Percentiles rank a stretch among this genome's conserved stretches.
Conservation (phyloP, 2,113 vertebrate genomes). For the Malurus melanocephalus region DNA sequence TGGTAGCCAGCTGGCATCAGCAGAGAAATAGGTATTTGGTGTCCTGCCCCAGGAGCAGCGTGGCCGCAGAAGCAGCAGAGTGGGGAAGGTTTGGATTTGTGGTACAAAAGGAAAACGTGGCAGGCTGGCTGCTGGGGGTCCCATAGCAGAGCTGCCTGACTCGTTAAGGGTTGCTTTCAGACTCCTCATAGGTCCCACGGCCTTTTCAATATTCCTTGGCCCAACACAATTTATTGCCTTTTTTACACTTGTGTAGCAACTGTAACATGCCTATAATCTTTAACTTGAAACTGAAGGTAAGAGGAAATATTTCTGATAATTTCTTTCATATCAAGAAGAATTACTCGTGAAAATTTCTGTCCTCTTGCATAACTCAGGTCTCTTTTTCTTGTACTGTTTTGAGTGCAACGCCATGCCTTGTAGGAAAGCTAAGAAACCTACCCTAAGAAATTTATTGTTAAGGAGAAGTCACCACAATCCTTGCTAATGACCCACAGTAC, state of each 20-base stretch:
- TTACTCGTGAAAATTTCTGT: neutral
- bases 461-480: neutral
- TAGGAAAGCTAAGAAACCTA: neutral
- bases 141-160: neutral
- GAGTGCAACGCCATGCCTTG: neutral
- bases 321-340: neutral
- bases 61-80: neutral
- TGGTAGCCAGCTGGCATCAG: neutral
- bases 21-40: neutral
- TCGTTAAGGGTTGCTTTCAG: neutral
- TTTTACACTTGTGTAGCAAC: neutral
- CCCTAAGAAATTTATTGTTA: neutral
- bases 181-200: neutral
- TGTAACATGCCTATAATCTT: neutral
- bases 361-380: neutral
- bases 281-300: neutral
- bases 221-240: neutral
- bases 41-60: neutral
- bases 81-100: neutral
- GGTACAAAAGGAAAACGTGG: accelerated
- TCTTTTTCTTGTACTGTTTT: neutral
- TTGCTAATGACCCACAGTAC: neutral
- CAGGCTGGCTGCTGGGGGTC: neutral
- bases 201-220: neutral
- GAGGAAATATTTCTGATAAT: neutral